A percentile compares a stretch with the other conserved stretches of the same genome.
phyloP scores from a whole-genome alignment of 2,113 vertebrate genomes.

The Callopanchax toddi region DNA sequence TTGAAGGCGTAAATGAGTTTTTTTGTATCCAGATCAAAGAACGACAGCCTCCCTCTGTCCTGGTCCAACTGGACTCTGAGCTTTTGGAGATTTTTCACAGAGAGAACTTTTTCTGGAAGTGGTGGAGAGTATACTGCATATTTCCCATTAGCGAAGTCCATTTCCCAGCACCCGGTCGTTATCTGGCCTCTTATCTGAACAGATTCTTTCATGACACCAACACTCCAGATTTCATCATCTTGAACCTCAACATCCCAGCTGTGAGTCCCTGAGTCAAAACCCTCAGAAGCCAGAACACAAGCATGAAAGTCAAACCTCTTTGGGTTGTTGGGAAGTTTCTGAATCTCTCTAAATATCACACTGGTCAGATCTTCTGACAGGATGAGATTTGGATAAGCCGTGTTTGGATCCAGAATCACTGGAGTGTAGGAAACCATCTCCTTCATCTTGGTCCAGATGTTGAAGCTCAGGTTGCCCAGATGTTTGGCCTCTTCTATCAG shows the following conservation, averaged over 20 bases:
- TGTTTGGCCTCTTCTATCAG: not conserved
- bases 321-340: not conserved
- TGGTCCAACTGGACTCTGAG: conserved; percentile 25
- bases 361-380: not conserved
- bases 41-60: not conserved
- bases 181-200: not conserved
- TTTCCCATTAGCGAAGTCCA: not conserved
- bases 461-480: not conserved
- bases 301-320: not conserved
- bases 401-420: not conserved
- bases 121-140: not conserved
- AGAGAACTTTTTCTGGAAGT: not conserved
- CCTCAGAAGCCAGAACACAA: not conserved
- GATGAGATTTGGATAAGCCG: not conserved
- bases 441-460: conserved; percentile 1
- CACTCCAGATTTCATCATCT: not conserved
- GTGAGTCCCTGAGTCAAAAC: conserved; percentile 17
- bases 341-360: not conserved
- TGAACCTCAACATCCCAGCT: conserved; percentile 38
- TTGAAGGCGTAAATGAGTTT: conserved; percentile 13
- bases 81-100: not conserved
- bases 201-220: conserved; percentile 15
- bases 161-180: conserved; percentile 1
- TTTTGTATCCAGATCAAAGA: not conserved
- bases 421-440: not conserved